Base-by-base conservation (phyloP, 1,140 invertebrate species). In the Panagrolaimus sp. region DNA sequence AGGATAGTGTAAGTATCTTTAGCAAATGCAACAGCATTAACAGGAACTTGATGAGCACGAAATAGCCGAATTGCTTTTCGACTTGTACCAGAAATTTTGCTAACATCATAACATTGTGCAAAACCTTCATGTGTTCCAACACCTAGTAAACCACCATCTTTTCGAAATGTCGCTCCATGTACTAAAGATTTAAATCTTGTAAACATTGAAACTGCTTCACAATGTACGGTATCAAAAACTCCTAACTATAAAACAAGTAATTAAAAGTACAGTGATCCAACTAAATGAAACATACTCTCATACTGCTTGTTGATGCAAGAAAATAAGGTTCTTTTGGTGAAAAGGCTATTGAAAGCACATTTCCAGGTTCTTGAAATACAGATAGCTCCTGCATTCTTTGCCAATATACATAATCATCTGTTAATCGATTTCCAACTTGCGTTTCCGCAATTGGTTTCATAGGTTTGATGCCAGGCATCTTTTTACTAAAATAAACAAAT, bases 51-150 rank as follows among this genome's bases (percentile, higher is more conserved):
- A 79, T 90, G 89, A n/a, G 88, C 88, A 83, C 87, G 88, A 78
- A 89, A 89, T 16, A 86, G 83, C 72, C 92, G 84, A 1, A 96
- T 46, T 11, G 70, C 57, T 16, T 71, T 69, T 11, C 67, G 67
- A 63, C 27, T 57, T 27, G 27, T 27, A 13, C 51, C 51, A 57
- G 51, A 20, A 57, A 27, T 25, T 11, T 27, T 20, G 4, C 14
- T n/a, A 0, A 92, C 88, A 86, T 97, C 91, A 86, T 95, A 97
- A 0, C 98, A 83, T 84, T 90, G 89, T 0, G 96, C 87, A 66
- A 88, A 84, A n/a, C 88, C 87, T 83, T 96, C 92, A 73, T 95
- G 91, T 79, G 91, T 90, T 1, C 93, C 93, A n/a, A 74, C 57
- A 63, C 75, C 74, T 20, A 80, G 38, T 7, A 80, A 66, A 38